Percentiles rank a stretch among this genome's conserved stretches.
phyloP scores from a whole-genome alignment of 2,797 vertebrate genomes.

The Gambelia wislizenii region DNA sequence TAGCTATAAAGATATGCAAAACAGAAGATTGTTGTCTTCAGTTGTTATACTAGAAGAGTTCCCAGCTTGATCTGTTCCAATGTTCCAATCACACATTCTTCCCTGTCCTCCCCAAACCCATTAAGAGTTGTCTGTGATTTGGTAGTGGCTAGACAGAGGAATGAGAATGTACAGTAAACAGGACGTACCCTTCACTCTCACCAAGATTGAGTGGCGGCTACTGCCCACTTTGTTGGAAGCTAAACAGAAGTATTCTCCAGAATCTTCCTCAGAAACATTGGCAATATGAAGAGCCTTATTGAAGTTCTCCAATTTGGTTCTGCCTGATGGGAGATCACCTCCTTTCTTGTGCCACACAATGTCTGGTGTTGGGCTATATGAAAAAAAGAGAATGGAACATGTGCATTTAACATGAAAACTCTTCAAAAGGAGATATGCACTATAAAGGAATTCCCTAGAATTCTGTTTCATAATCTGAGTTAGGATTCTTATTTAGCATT shows the following conservation, averaged over 20 bases:
- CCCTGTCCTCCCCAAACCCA: rapidly evolving
- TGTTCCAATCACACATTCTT: not conserved
- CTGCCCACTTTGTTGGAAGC: slow-evolving; percentile 94
- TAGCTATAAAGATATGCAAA: not conserved
- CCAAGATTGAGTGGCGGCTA: slow-evolving; percentile 91
- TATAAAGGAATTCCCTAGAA: not conserved
- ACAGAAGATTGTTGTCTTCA: not conserved
- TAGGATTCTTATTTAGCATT: not conserved
- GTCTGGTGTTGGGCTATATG: slow-evolving; percentile 83
- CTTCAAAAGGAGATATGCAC: not conserved
- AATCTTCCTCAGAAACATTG: slow-evolving; percentile 93
- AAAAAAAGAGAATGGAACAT: not conserved
- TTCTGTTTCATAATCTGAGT: not conserved
- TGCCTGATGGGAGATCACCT: slow-evolving; percentile 87
- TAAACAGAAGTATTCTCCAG: slow-evolving; percentile 94
- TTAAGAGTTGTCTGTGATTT: rapidly evolving
- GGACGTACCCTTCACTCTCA: slow-evolving; percentile 96
- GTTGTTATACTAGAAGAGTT: not conserved
- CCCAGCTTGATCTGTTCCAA: not conserved
- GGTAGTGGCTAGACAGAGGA: not conserved
- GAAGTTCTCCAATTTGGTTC: slow-evolving; percentile 90
- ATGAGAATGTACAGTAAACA: slow-evolving; percentile 72
- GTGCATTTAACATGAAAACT: not conserved
- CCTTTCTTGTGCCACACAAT: slow-evolving; percentile 98
- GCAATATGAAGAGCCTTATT: slow-evolving; percentile 92